Conservation (phyloP, 1,140 invertebrate genomes). For the Hypothenemus hampei region DNA sequence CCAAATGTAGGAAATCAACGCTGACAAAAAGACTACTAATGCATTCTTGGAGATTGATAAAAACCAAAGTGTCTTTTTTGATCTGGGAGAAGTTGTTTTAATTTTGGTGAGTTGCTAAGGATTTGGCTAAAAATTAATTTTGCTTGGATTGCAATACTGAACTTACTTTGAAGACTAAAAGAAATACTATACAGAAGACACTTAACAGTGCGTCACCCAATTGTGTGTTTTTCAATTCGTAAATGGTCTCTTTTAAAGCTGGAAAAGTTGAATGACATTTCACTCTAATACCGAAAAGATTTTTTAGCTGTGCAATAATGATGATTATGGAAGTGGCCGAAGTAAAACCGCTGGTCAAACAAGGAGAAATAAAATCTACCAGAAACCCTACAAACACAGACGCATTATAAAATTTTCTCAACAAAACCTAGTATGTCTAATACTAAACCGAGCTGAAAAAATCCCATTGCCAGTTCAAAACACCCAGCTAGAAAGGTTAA, state of each 20-base stretch:
- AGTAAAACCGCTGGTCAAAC: slow-evolving; percentile 89
- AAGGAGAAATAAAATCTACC: slow-evolving; percentile 87
- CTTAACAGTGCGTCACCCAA: slow-evolving; percentile 61
- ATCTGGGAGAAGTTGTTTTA: slow-evolving; percentile 44
- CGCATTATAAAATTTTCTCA: too few species aligned
- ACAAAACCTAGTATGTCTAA: too few species aligned
- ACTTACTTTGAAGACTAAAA: slow-evolving; percentile 60
- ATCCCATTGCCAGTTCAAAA: slow-evolving; percentile 71
- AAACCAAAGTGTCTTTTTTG: slow-evolving; percentile 62
- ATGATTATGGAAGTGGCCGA: slow-evolving; percentile 90
- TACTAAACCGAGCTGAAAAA: slow-evolving; percentile 73
- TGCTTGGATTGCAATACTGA: neutral
- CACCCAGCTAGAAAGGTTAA: slow-evolving; percentile 71
- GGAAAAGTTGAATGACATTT: slow-evolving; percentile 57
- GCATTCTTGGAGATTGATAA: slow-evolving; percentile 73
- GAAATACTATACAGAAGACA: slow-evolving; percentile 56
- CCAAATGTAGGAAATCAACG: slow-evolving; percentile 52
- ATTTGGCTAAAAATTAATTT: neutral
- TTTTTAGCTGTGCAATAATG: slow-evolving; percentile 81
- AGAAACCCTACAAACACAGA: slow-evolving; percentile 78
- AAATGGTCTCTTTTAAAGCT: slow-evolving; percentile 52
- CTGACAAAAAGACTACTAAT: slow-evolving; percentile 67
- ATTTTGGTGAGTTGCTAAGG: slow-evolving; percentile 66
- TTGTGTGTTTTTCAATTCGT: slow-evolving; percentile 53
- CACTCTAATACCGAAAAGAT: slow-evolving; percentile 68